Evolutionary conservation across 2,113 vertebrate species (phyloP), one percentile per base, ranked within the genome.

Genomic region (Hiodon tergisus): DNA sequence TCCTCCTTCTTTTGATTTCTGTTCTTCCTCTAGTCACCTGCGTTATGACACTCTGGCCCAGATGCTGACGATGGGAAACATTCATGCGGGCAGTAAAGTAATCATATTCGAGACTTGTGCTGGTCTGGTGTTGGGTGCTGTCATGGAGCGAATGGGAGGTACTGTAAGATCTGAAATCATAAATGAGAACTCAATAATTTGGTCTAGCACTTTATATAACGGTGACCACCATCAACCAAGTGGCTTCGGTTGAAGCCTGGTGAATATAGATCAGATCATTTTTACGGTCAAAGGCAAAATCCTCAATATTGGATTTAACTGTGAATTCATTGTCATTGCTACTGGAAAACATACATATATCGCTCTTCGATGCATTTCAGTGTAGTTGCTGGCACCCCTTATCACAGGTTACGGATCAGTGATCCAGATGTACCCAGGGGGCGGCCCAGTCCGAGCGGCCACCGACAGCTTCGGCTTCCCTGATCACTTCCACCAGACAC

Each of bases 71-170:
- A 80, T 97, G 78, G 96, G 91, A 3, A 99, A 99, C 83, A 79
- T 99, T 79, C 97, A 88, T 13, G 97, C 97, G 2, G 93, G 94
- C 86, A 97, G 89, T 85, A 99, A 98, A 86, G 90, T 97, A 81
- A 87, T 99, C 59, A 94, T 98, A 2, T 93, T 97, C 86, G 97
- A 99, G 76, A 98, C 95, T 0, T 99, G 97, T 52, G 90, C 96
- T 0, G 97, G 97, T 47, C 92, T 99, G 2, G 92, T 99, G 70
- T 89, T 99, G 72, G 97, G 96, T 0, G 90, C 97, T 0, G 85
- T 97, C 71, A 98, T 99, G 96, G 97, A 99, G 77, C 88, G 97
- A 48, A 96, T 99, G 95, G 97, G 97, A 83, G 97, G 97, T 94
- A 80, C 81, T 3, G 17, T 13, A 10, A 9, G 4, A 17, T 52